Conservation (phyloP, 2,888 invertebrate species). For the Plebejus melissa region DNA sequence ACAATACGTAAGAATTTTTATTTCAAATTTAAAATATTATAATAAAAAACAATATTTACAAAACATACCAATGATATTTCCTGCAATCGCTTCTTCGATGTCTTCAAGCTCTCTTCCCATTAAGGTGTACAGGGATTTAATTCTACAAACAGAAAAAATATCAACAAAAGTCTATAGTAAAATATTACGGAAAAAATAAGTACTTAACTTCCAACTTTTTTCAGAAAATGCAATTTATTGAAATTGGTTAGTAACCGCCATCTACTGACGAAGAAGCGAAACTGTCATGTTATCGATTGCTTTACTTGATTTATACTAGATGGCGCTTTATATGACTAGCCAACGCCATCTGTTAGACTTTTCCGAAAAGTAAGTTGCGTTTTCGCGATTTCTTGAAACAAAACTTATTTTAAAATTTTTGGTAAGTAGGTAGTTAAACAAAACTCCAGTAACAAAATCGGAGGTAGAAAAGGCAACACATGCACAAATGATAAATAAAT, state of each 20-base stretch:
- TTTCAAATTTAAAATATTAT: too few species aligned
- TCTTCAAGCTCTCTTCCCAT: conserved; percentile 95
- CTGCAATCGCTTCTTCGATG: conserved; percentile 89
- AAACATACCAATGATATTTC: conserved; percentile 89
- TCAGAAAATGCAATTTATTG: not conserved
- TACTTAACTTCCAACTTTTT: not conserved
- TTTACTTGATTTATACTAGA: not conserved
- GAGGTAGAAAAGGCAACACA: too few species aligned
- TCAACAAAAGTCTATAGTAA: not conserved
- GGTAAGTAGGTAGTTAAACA: too few species aligned
- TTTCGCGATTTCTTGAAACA: not conserved
- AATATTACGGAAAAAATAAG: not conserved
- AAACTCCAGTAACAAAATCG: too few species aligned
- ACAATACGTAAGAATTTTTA: too few species aligned
- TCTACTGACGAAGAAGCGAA: not conserved
- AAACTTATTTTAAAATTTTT: too few species aligned
- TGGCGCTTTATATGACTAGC: not conserved
- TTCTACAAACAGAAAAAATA: conserved; percentile 53
- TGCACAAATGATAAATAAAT: not conserved
- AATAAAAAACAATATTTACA: not conserved
- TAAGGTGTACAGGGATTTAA: conserved; percentile 90
- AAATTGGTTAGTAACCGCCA: not conserved
- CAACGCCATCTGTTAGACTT: not conserved
- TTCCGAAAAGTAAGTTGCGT: not conserved
- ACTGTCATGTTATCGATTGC: not conserved